A percentile compares a stretch with the other conserved stretches of the same genome.
Evolutionary conservation across 1,140 invertebrate species (phyloP).

Genomic region (Dysdera silvatica): DNA sequence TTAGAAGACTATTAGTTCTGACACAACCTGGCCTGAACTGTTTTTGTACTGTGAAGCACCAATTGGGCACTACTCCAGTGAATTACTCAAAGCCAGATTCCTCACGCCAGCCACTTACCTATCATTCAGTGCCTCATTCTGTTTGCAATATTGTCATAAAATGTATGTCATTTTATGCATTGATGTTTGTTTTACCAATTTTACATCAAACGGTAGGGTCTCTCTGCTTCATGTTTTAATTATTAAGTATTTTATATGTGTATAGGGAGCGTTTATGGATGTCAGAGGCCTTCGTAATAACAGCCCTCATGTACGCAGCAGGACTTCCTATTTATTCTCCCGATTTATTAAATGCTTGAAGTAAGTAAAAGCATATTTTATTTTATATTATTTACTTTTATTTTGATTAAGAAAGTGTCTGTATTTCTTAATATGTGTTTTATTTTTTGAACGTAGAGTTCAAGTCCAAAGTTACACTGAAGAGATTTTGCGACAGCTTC

Average conservation of each 20-base stretch:
- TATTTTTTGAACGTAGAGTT: conserved; percentile 39
- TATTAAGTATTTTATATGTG: too few relatives aligned
- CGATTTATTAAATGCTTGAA: conserved; percentile 50
- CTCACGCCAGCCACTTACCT: too few relatives aligned
- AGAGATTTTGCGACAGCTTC: conserved; percentile 49
- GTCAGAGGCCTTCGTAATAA: conserved; percentile 48
- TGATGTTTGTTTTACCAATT: too few relatives aligned
- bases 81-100: too few relatives aligned
- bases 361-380: too few relatives aligned
- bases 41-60: too few relatives aligned
- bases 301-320: conserved; percentile 47
- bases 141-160: not conserved
- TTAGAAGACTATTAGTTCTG: too few relatives aligned
- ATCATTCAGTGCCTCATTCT: not conserved
- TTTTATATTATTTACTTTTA: too few relatives aligned
- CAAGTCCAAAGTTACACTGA: conserved; percentile 49
- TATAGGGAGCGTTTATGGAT: conserved; percentile 49
- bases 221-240: too few relatives aligned
- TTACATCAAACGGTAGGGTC: too few relatives aligned
- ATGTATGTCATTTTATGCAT: not conserved
- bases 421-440: not conserved
- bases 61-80: too few relatives aligned
- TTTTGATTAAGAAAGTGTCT: not conserved
- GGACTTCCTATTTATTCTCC: conserved; percentile 51
- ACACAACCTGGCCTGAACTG: too few relatives aligned